Evolutionary conservation across 30 jellyfish, hydroid and myxozoan species (phyloP).

Genomic region (Pseudorhiza aurosa): DNA sequence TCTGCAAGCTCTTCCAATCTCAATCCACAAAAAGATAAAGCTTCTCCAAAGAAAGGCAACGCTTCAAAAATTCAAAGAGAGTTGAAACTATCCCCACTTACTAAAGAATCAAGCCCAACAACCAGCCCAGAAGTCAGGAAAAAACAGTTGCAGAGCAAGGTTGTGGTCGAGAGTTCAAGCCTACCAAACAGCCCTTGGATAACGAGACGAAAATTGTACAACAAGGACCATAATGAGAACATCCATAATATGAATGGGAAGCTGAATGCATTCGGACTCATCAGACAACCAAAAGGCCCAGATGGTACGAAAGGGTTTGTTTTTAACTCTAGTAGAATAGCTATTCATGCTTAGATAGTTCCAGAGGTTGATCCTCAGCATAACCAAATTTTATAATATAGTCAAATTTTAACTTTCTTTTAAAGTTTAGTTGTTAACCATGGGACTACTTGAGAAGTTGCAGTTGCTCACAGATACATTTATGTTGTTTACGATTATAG

Average conservation of each 20-base stretch:
- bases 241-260: constrained; percentile 50
- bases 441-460: not conserved
- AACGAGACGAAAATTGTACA: constrained; percentile 63
- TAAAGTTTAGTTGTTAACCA: not conserved
- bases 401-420: too few relatives aligned
- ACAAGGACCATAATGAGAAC: constrained; percentile 65
- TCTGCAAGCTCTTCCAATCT: constrained; percentile 30
- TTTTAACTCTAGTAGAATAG: constrained; percentile 38
- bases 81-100: constrained; percentile 86
- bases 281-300: constrained; percentile 99
- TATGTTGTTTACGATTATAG: too few relatives aligned
- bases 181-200: constrained; percentile 95
- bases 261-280: constrained; percentile 78
- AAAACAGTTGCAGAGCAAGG: constrained; percentile 38
- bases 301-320: constrained; percentile 96
- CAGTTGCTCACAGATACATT: constrained; percentile 1
- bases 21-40: constrained; percentile 68
- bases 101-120: constrained; percentile 75
- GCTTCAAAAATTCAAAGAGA: constrained; percentile 32
- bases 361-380: not conserved
- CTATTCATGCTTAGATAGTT: constrained; percentile 40
- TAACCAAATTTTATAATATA: not conserved
- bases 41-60: constrained; percentile 38
- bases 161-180: constrained; percentile 59
- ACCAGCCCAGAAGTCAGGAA: constrained; percentile 88